A percentile compares a stretch with the other conserved stretches of the same genome.
Conservation (phyloP, 2,113 vertebrate species). For the Aleadryas rufinucha region DNA sequence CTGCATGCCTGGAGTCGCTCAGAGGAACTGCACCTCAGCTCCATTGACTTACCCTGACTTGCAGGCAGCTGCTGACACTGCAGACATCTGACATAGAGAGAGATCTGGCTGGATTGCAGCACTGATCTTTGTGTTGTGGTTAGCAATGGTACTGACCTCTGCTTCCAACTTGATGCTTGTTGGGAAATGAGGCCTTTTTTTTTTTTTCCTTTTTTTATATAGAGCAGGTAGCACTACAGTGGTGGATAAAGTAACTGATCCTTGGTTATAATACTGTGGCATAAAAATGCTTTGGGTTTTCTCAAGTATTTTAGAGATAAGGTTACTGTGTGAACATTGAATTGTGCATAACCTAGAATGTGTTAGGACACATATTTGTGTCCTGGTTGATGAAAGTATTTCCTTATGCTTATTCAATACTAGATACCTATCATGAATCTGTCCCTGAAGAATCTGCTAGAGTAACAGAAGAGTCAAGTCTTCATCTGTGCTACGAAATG, state of each 20-base stretch:
- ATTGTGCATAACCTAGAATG: not conserved
- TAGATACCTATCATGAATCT: not conserved
- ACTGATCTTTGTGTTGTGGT: not conserved
- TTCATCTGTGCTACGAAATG: not conserved
- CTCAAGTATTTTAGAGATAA: not conserved
- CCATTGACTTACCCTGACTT: accelerated
- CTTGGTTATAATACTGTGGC: not conserved
- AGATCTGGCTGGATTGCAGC: not conserved
- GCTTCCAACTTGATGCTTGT: not conserved
- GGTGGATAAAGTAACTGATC: not conserved
- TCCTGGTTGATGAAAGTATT: not conserved
- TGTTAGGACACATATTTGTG: not conserved
- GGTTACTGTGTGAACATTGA: not conserved
- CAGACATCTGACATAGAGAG: not conserved
- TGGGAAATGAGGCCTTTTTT: not conserved
- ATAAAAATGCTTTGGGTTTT: not conserved
- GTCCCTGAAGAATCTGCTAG: not conserved
- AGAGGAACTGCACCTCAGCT: not conserved
- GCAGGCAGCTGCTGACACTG: not conserved
- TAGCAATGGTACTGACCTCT: constrained; percentile 22
- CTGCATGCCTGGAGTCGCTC: not conserved
- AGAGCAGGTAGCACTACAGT: not conserved
- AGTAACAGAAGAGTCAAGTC: not conserved
- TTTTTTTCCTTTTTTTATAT: not conserved
- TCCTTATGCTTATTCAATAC: not conserved